Conservation (phyloP, 1,140 invertebrate species). For the Stegodyphus mimosarum region DNA sequence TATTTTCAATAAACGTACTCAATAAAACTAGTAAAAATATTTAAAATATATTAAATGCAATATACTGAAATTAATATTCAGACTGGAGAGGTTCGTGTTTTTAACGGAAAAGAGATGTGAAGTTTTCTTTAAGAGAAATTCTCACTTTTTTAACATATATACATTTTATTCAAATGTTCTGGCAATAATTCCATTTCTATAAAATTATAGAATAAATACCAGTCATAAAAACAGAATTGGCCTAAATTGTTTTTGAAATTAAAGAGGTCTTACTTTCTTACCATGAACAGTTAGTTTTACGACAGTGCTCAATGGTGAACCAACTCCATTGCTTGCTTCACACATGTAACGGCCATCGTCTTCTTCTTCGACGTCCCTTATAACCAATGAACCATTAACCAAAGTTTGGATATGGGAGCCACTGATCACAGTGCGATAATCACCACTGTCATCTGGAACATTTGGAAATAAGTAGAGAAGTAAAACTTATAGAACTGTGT, state of each 20-base stretch:
- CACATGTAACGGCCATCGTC: slow-evolving; percentile 70
- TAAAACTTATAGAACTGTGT: background rate
- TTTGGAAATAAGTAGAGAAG: background rate
- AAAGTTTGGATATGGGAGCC: slow-evolving; percentile 61
- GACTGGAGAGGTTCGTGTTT: no score
- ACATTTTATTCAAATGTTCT: no score
- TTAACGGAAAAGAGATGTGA: no score
- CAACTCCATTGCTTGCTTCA: slow-evolving; percentile 71
- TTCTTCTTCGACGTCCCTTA: slow-evolving; percentile 61
- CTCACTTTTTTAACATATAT: no score
- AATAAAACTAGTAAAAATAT: no score
- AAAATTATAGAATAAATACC: no score
- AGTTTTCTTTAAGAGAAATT: no score
- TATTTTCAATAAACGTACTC: no score
- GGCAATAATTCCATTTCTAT: no score
- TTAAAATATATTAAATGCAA: no score
- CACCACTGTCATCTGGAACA: slow-evolving; percentile 23
- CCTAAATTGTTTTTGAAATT: background rate
- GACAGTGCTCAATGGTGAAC: slow-evolving; percentile 68
- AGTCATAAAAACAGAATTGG: no score
- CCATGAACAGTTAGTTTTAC: slow-evolving; percentile 68
- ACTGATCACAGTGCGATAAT: slow-evolving; percentile 60
- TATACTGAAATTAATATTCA: no score
- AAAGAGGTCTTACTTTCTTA: slow-evolving; percentile 56
- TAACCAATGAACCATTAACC: slow-evolving; percentile 60